These are phyloP conservation scores for Nixonia krombeini DNA, from an alignment of 1,140 invertebrate genomes.

Conservation along the genomic window DNA sequence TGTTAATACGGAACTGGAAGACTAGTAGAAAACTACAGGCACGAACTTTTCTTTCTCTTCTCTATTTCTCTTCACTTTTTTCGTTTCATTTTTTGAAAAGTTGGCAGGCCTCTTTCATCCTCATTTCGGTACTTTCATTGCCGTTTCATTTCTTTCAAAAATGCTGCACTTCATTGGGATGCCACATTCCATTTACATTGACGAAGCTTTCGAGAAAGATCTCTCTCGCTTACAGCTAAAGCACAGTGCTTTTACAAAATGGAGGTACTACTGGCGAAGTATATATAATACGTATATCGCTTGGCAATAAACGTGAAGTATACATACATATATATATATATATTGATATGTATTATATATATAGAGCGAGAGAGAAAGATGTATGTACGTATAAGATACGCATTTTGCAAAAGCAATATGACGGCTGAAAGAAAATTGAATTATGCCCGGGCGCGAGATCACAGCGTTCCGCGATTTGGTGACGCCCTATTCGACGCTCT, in stretches of 20 bases:
- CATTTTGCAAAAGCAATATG: constrained; percentile 61
- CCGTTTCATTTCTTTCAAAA: constrained; percentile 58
- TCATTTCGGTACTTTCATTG: constrained; percentile 49
- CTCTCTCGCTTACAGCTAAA: constrained; percentile 59
- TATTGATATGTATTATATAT: constrained; percentile 38
- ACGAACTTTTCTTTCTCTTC: too few species aligned
- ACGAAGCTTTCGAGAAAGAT: constrained; percentile 69
- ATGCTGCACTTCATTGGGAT: constrained; percentile 70
- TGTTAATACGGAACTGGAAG: too few species aligned
- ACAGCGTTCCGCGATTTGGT: constrained; percentile 6
- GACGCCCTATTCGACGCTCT: too few species aligned
- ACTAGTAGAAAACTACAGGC: too few species aligned
- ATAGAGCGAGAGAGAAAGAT: constrained; percentile 48
- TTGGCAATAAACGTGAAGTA: constrained; percentile 49
- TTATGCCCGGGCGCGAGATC: constrained; percentile 16
- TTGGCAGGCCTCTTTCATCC: constrained; percentile 23
- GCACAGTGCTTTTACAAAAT: constrained; percentile 63
- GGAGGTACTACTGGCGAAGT: constrained; percentile 55
- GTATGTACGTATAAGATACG: constrained; percentile 41
- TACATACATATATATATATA: constrained; percentile 52
- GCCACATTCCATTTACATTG: constrained; percentile 72
- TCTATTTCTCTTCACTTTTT: too few species aligned
- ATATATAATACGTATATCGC: constrained; percentile 48
- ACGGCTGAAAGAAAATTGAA: constrained; percentile 48
- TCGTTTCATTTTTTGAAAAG: too few species aligned